Conservation (phyloP, 2,113 vertebrate species). For the Cacatua alba region DNA sequence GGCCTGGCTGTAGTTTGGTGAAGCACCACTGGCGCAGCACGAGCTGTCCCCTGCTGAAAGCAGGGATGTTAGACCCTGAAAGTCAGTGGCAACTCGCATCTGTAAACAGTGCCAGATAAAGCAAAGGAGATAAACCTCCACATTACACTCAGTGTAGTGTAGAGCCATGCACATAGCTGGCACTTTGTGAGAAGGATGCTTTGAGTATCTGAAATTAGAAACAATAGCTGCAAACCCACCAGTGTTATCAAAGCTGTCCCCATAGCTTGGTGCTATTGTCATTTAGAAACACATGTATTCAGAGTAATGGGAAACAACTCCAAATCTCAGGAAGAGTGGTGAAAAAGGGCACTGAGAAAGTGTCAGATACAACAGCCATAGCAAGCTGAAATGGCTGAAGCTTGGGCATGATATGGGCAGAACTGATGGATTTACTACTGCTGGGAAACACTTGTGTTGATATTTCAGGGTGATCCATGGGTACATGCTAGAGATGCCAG, state of each 20-base stretch:
- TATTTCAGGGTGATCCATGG: not conserved
- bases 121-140: not conserved
- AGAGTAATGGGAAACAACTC: not conserved
- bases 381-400: not conserved
- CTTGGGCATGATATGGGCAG: not conserved
- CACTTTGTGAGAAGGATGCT: not conserved
- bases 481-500: not conserved
- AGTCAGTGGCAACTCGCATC: not conserved
- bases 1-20: not conserved
- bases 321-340: not conserved
- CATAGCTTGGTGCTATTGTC: not conserved
- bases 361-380: not conserved
- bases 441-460: conserved; percentile 20
- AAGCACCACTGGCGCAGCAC: not conserved
- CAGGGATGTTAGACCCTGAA: not conserved
- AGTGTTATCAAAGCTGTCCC: not conserved
- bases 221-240: not conserved
- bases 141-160: not conserved
- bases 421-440: conserved; percentile 39
- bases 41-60: not conserved
- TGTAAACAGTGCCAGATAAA: not conserved
- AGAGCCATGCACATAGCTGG: not conserved
- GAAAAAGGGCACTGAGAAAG: not conserved
- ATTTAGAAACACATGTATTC: not conserved
- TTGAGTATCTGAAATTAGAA: not conserved